Conservation (phyloP, 1,140 invertebrate genomes). For the Notospermus geniculatus region DNA sequence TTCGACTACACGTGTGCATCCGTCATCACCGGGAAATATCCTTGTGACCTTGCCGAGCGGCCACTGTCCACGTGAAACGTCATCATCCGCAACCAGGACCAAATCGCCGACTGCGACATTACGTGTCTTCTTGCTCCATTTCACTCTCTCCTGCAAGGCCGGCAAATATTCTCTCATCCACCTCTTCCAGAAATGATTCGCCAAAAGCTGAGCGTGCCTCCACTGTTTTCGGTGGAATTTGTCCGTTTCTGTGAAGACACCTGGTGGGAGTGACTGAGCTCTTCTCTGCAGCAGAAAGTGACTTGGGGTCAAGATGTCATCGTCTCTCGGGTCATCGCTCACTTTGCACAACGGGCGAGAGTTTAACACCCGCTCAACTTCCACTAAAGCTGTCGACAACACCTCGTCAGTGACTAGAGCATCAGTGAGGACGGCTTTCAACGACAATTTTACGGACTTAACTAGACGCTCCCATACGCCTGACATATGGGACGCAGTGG, state of each 20-base stretch:
- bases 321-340: conserved; percentile 13
- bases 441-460: conserved; percentile 12
- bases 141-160: background rate
- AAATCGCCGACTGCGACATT: conserved; percentile 21
- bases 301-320: conserved; percentile 16
- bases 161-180: conserved; percentile 20
- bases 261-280: too few relatives aligned
- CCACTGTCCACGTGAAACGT: conserved; percentile 15
- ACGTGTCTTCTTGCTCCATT: background rate
- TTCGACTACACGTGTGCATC: conserved; percentile 10
- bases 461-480: conserved; percentile 22
- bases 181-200: conserved; percentile 22
- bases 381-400: conserved; percentile 13
- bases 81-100: conserved; percentile 20
- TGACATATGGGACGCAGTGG: conserved; percentile 10
- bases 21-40: conserved; percentile 15
- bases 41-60: conserved; percentile 15
- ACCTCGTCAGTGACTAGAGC: conserved; percentile 14
- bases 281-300: conserved; percentile 21
- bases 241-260: background rate
- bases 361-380: conserved; percentile 13
- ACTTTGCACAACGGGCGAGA: conserved; percentile 10
- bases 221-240: conserved; percentile 13
- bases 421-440: conserved; percentile 2
- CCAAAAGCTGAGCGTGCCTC: conserved; percentile 18